These are phyloP conservation scores for Ornithoptera priamus DNA, from an alignment of 2,888 invertebrate genomes.

Conservation along the genomic window DNA sequence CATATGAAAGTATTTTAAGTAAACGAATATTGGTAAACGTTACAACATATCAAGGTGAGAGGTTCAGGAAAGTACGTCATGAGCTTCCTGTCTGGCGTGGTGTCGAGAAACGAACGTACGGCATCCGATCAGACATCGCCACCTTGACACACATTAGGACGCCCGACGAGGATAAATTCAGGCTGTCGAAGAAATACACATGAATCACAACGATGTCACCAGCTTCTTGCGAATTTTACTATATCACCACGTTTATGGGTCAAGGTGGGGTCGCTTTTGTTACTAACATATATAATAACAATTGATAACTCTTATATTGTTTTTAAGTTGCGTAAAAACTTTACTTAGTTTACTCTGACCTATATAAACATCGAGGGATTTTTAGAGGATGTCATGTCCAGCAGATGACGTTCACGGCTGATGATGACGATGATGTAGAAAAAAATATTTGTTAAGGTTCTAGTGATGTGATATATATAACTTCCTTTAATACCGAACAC, in stretches of 20 bases:
- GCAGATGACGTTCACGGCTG: too few species aligned
- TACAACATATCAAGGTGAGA: neutral
- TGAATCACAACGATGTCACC: conserved; percentile 5
- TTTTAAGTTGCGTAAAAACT: neutral
- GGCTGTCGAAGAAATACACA: conserved; percentile 8
- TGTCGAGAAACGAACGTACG: neutral
- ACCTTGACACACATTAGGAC: conserved; percentile 38
- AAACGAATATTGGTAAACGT: neutral
- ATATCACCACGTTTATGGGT: conserved; percentile 20
- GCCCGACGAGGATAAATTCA: conserved; percentile 4
- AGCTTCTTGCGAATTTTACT: neutral
- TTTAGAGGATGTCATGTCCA: neutral
- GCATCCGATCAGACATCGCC: conserved; percentile 14
- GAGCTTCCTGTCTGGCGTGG: neutral
- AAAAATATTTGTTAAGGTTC: neutral
- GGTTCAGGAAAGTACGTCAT: neutral
- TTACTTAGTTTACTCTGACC: neutral
- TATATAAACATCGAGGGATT: neutral
- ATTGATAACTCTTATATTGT: neutral
- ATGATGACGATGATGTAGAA: neutral
- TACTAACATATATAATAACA: neutral
- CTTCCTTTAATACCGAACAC: too few species aligned
- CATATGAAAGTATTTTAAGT: neutral
- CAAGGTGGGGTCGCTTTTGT: conserved; percentile 26
- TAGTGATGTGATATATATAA: too few species aligned